Base-by-base conservation (phyloP, 2,113 vertebrate species). In the Notiomystis cincta region DNA sequence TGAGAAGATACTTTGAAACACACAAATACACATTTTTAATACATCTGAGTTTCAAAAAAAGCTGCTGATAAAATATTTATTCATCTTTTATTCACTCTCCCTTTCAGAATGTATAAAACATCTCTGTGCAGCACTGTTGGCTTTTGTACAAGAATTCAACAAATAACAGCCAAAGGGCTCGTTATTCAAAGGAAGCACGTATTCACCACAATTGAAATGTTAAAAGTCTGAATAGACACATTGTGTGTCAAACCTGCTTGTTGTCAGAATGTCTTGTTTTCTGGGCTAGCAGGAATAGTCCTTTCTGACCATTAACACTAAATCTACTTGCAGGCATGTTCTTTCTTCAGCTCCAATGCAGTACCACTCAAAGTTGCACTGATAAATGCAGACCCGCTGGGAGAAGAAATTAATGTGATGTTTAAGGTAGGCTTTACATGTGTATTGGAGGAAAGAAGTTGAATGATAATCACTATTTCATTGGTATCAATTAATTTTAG, bases 281-380 rank as follows among this genome's bases (percentile, higher is more conserved):
- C 85, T 93, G 67, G 61, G 45, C 42, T 87, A 31, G 48, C 40
- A 65, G 60, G 33, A 86, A 21, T 65, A 69, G 47, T 71, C n/a
- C 15, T 77, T 92, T 87, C 47, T 91, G 58, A 96, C 80, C 40
- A 54, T 69, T 94, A 93, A 87, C 80, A 35, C n/a, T 28, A 42
- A 56, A 56, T 98, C 42, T 97, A 47, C 94, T 98, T 96, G 95
- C 95, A 99, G 99, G 98, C 99, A 6, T 99, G 99, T 94, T 99
- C 99, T n/a, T 99, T 99, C 98, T 99, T 99, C 98, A 99, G 98
- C 98, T 99, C 99, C 93, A 99, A 99, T 76, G 99, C 99, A 20
- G 98, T 99, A 81, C 99, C 99, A 21, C 97, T 99, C 62, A 99
- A 99, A 98, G 93, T 99, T 81, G 98, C 98, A 7, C 96, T 99